phyloP scores from a whole-genome alignment of 2,113 vertebrate genomes.

The Rhabdornis inornatus region DNA sequence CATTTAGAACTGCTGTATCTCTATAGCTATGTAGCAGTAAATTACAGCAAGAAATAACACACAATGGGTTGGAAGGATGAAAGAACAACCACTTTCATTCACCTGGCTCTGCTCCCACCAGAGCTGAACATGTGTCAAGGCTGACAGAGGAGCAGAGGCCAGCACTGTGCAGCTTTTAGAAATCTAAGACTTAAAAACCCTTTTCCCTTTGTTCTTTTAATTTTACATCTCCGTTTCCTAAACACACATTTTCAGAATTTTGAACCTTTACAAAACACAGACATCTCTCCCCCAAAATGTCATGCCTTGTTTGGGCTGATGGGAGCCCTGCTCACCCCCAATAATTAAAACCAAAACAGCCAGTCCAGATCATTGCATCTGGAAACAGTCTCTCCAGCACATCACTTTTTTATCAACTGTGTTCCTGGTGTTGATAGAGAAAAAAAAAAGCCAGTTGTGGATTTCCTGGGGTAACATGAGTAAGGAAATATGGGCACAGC shows the following conservation, averaged over 20 bases:
- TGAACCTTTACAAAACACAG: neutral
- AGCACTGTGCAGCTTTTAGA: neutral
- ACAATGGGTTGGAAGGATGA: rapidly evolving
- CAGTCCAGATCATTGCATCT: neutral
- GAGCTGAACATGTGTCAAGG: neutral
- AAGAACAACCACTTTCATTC: neutral
- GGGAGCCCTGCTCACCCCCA: neutral
- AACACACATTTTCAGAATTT: neutral
- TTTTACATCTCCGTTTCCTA: neutral
- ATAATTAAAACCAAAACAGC: neutral
- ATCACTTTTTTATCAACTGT: neutral
- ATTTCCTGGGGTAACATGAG: neutral
- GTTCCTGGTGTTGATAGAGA: neutral
- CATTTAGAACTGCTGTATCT: neutral
- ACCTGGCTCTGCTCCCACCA: neutral
- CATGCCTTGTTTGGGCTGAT: neutral
- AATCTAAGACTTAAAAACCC: neutral
- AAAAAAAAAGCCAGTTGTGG: rapidly evolving
- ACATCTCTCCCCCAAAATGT: neutral
- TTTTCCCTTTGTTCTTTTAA: neutral
- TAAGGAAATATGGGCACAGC: neutral
- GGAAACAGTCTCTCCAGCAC: neutral
- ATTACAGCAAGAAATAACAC: neutral
- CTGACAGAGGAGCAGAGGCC: neutral
- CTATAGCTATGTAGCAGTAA: neutral